phyloP scores from a whole-genome alignment of 2,797 vertebrate genomes.

The Hemibagrus guttatus region DNA sequence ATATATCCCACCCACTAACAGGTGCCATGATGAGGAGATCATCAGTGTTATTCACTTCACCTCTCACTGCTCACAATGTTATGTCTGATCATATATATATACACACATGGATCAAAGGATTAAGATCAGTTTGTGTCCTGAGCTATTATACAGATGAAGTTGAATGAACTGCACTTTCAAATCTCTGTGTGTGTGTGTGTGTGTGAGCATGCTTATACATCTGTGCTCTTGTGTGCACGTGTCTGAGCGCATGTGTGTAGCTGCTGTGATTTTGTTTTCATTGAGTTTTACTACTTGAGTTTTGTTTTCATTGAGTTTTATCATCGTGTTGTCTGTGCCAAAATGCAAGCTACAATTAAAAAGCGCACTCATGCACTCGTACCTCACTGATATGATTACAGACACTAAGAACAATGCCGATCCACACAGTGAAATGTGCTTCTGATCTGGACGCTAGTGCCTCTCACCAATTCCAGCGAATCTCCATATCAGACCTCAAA shows the following conservation, averaged over 20 bases:
- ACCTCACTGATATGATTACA: constrained; percentile 19
- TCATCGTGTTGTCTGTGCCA: neutral
- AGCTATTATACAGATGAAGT: neutral
- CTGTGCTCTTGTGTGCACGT: too few relatives aligned
- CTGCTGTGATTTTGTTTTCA: neutral
- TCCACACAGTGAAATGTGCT: constrained; percentile 43
- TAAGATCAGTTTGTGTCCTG: neutral
- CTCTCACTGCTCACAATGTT: too few relatives aligned
- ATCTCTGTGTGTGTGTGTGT: neutral
- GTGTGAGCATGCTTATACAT: too few relatives aligned
- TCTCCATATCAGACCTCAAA: constrained; percentile 31
- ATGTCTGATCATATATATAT: too few relatives aligned
- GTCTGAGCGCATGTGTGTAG: neutral
- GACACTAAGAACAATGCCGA: constrained; percentile 37
- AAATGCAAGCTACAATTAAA: neutral
- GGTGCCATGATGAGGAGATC: too few relatives aligned
- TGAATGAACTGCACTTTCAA: neutral
- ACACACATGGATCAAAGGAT: too few relatives aligned
- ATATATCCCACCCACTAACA: too few relatives aligned
- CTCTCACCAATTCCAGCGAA: constrained; percentile 28
- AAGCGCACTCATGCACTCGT: neutral
- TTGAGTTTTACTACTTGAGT: neutral
- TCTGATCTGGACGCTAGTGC: constrained; percentile 35
- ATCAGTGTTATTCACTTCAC: too few relatives aligned
- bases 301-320: neutral